Percentiles rank a stretch among this genome's conserved stretches.
Evolutionary conservation across 2,888 invertebrate genomes (phyloP).

Genomic region (Erebia ligea): DNA sequence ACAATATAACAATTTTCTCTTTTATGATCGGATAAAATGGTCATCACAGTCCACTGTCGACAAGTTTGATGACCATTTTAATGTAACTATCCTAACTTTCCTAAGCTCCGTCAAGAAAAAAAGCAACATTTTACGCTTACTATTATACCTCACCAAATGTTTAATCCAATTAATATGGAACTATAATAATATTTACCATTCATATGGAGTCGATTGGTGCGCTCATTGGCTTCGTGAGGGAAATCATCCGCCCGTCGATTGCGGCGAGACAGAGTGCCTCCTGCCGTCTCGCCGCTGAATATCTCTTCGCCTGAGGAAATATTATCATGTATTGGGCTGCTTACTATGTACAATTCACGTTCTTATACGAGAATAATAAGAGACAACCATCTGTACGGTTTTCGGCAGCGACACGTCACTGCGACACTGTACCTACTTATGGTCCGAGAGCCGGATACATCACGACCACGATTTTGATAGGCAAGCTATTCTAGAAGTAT

Average conservation of each 20-base stretch:
- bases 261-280: conserved; percentile 66
- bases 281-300: conserved; percentile 62
- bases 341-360: background rate
- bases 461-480: too few relatives aligned
- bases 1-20: too few relatives aligned
- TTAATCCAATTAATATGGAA: background rate
- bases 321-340: background rate
- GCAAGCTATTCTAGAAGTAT: too few relatives aligned
- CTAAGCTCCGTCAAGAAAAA: background rate
- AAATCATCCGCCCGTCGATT: conserved; percentile 71
- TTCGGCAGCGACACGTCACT: too few relatives aligned
- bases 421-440: too few relatives aligned
- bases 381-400: too few relatives aligned
- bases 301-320: conserved; percentile 69
- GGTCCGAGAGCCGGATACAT: too few relatives aligned
- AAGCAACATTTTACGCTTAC: background rate
- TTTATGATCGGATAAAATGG: too few relatives aligned
- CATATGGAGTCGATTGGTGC: conserved; percentile 66
- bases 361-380: too few relatives aligned
- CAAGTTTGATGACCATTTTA: too few relatives aligned
- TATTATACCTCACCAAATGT: background rate
- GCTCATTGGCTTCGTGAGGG: conserved; percentile 63
- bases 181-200: conserved; percentile 57
- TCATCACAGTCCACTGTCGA: too few relatives aligned
- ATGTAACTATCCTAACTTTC: too few relatives aligned